Percentiles rank a stretch among this genome's conserved stretches.
These are phyloP conservation scores for Hemicentrotus pulcherrimus DNA, from an alignment of 35 echinoderm and acorn worm species.

Conservation along the genomic window DNA sequence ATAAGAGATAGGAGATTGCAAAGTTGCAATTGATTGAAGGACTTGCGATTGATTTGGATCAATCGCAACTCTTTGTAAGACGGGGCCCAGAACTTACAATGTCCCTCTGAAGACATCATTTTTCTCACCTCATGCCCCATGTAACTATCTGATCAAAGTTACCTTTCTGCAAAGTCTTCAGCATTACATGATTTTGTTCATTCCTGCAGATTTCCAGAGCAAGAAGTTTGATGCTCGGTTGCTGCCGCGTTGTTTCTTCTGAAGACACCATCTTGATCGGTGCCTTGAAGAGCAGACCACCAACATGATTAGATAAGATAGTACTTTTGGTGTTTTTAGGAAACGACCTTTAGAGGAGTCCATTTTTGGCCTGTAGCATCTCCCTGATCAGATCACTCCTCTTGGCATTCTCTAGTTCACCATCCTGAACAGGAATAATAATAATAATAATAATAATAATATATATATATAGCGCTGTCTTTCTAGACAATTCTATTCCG, in stretches of 20 bases:
- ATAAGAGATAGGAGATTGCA: too few relatives aligned
- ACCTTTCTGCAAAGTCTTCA: not conserved
- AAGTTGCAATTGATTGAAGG: too few relatives aligned
- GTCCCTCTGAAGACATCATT: not conserved
- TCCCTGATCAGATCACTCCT: constrained; percentile 34
- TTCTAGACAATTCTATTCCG: too few relatives aligned
- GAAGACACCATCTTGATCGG: not conserved
- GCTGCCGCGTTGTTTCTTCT: too few relatives aligned
- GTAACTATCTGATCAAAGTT: not conserved
- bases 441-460: too few relatives aligned
- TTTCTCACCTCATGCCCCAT: not conserved
- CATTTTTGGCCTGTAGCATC: constrained; percentile 30
- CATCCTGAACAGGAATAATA: constrained; percentile 20
- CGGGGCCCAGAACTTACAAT: not conserved
- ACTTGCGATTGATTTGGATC: too few relatives aligned
- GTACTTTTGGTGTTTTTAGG: not conserved
- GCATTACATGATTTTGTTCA: not conserved
- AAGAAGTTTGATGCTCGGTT: too few relatives aligned
- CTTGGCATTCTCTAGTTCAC: not conserved
- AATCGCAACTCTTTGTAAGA: too few relatives aligned
- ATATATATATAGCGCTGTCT: too few relatives aligned
- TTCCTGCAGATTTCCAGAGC: too few relatives aligned
- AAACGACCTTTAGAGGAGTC: not conserved
- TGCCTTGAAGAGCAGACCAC: not conserved
- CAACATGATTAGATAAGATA: not conserved